Base-by-base conservation (phyloP, 2,888 invertebrate genomes). In the Aphelenchoides bicaudatus region DNA sequence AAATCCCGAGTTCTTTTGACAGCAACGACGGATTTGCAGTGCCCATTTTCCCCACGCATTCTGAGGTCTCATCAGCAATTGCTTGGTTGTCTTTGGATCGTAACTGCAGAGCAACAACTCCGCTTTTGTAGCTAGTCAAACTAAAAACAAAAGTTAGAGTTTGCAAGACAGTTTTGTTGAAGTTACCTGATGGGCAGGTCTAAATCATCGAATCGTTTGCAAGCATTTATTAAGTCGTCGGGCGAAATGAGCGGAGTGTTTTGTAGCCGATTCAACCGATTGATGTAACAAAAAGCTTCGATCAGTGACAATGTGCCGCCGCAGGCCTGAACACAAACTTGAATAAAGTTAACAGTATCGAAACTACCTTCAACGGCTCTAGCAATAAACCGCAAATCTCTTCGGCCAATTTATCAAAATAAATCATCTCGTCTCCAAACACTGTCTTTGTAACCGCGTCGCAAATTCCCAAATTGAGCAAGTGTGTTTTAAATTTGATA, bases 161-260 rank as follows among this genome's bases (percentile, higher is more conserved):
- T 53, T 53, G 19, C 27, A 8, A 34, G 52, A 23, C 52, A 67
- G 60, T 55, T 21, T 21, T 25, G 6, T 43, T 16, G 16, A 34
- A 19, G 43, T 8, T 43, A 81, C 81, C 79, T 80, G 37, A 82
- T 63, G 16, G 80, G 78, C 16, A 80, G 66, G 31, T 77, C 62
- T 21, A 81, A 64, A 4, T 70, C 60, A 48, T 80, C 78, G 66
- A 83, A 70, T 59, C 79, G 71, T 60, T 79, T 78, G 83, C 93
- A 94, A 19, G 93, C 93, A 82, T 90, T 88, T 39, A 94, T 82
- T 68, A 96, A 84, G 84, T 99, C 98, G 81, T 96, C 96, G 0
- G 96, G 94, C 0, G 98, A 98, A 53, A 98, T 82, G 0, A 98
- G 84, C 88, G 90, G 96, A 92, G 85, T 94, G 90, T 8, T 96